A percentile compares a stretch with the other conserved stretches of the same genome.
Evolutionary conservation across 2,113 vertebrate species (phyloP).

Genomic region (human (Homo sapiens)): DNA sequence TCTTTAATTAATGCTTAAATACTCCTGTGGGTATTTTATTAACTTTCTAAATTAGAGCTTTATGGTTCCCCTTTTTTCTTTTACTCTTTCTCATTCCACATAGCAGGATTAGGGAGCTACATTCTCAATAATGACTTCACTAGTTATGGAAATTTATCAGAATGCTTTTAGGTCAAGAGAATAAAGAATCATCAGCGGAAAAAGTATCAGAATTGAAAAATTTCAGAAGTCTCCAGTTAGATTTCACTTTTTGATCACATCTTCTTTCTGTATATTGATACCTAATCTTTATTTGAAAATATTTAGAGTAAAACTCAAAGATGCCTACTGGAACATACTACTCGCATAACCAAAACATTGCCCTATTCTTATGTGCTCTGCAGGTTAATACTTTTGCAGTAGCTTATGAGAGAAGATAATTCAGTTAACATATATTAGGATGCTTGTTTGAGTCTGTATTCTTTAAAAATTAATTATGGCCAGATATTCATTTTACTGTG

Average conservation of each 20-base stretch:
- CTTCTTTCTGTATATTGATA: conserved; percentile 7
- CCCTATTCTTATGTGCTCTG: background rate
- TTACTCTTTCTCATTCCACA: background rate
- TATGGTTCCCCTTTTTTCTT: background rate
- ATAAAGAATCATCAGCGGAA: background rate
- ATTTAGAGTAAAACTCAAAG: background rate
- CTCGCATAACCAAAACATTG: background rate
- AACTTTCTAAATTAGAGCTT: background rate
- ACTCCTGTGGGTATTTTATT: background rate
- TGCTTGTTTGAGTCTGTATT: conserved; percentile 25
- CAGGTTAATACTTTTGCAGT: background rate
- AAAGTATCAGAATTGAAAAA: background rate
- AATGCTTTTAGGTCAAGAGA: conserved; percentile 4
- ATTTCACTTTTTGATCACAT: background rate
- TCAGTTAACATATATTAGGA: background rate
- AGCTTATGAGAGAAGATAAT: conserved; percentile 4
- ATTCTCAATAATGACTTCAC: background rate
- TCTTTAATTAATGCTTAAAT: conserved; percentile 6
- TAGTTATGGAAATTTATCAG: background rate
- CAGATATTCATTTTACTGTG: conserved; percentile 33
- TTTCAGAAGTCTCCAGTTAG: background rate
- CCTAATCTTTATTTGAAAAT: background rate
- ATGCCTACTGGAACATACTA: background rate
- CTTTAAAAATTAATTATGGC: conserved; percentile 16
- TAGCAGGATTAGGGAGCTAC: background rate